A percentile compares a stretch with the other conserved stretches of the same genome.
These are phyloP conservation scores for Callinectes sapidus DNA, from an alignment of 2,888 invertebrate genomes.

Conservation along the genomic window DNA sequence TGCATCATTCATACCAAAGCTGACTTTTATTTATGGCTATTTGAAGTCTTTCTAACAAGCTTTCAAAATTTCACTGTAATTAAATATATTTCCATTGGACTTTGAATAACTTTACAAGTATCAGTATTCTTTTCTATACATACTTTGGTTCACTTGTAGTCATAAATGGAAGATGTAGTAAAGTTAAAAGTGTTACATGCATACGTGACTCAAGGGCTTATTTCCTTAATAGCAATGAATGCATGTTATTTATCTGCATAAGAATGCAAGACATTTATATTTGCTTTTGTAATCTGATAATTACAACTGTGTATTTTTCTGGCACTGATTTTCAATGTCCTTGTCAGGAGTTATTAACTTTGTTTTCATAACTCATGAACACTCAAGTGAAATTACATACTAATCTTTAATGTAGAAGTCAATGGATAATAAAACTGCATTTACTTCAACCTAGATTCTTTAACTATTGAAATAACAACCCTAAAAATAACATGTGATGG, in stretches of 20 bases:
- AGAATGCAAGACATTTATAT: background rate
- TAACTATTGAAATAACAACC: constrained; percentile 67
- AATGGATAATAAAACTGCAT: constrained; percentile 51
- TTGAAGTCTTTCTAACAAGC: background rate
- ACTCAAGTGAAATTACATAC: background rate
- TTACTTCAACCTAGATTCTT: constrained; percentile 61
- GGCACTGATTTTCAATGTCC: constrained; percentile 24
- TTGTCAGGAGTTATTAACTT: background rate
- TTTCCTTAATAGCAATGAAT: background rate
- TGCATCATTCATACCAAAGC: background rate
- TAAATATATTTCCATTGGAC: background rate
- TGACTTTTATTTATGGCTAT: background rate
- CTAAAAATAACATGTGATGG: constrained; percentile 69
- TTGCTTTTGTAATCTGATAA: background rate
- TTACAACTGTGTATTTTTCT: background rate
- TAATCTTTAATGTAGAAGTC: constrained; percentile 26
- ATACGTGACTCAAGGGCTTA: background rate
- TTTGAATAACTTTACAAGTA: background rate
- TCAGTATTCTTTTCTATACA: background rate
- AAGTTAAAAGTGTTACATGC: background rate
- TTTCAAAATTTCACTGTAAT: background rate
- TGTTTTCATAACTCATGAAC: background rate
- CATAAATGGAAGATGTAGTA: background rate
- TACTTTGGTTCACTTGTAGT: background rate
- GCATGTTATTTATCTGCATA: constrained; percentile 5